Percentiles rank a stretch among this genome's conserved stretches.
Conservation (phyloP, 2,797 vertebrate species). For the Epinephelus awoara region DNA sequence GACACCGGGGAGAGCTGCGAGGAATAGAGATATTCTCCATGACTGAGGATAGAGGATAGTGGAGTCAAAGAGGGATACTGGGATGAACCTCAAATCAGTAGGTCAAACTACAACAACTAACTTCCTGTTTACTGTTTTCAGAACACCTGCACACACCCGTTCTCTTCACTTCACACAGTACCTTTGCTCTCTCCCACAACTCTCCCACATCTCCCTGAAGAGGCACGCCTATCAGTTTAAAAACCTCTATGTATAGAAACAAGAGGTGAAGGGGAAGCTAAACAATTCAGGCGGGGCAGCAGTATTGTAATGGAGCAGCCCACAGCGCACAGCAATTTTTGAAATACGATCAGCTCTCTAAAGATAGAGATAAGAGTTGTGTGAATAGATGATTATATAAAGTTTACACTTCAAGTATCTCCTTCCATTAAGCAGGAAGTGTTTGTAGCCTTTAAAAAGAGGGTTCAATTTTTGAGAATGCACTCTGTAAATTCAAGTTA, state of each 20-base stretch:
- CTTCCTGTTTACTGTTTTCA: too few relatives aligned
- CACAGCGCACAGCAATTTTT: background rate
- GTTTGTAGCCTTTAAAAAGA: background rate
- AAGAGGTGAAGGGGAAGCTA: background rate
- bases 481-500: background rate
- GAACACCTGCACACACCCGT: background rate
- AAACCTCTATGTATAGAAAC: background rate
- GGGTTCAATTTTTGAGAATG: background rate
- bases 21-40: too few relatives aligned
- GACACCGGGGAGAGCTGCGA: too few relatives aligned
- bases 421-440: background rate
- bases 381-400: background rate
- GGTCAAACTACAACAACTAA: too few relatives aligned
- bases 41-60: too few relatives aligned
- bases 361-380: background rate
- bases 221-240: background rate
- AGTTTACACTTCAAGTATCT: background rate
- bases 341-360: background rate
- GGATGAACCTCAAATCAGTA: background rate
- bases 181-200: background rate
- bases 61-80: too few relatives aligned
- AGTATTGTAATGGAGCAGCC: background rate
- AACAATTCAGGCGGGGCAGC: background rate
- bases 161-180: background rate
- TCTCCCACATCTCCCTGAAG: slow-evolving; percentile 10